Evolutionary conservation across 2,888 invertebrate species (phyloP).

Genomic region (Lottia gigantea): DNA sequence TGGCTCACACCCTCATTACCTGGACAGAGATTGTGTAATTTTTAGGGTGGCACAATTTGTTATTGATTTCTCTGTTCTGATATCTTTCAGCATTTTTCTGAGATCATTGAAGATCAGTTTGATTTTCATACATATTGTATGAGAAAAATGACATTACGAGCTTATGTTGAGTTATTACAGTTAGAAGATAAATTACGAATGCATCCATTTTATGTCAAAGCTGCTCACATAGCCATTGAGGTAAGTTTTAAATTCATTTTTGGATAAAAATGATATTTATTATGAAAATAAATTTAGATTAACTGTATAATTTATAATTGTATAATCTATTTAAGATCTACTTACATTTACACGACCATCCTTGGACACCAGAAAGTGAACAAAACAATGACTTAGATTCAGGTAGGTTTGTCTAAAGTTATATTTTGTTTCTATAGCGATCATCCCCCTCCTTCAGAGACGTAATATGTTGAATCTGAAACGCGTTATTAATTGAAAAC

Average conservation of each 20-base stretch:
- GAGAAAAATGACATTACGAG: constrained; percentile 98
- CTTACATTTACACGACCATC: constrained; percentile 73
- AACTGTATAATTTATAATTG: neutral
- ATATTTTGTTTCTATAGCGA: too few species aligned
- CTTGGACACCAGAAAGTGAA: constrained; percentile 79
- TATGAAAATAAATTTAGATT: too few species aligned
- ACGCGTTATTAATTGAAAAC: too few species aligned
- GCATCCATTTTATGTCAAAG: constrained; percentile 96
- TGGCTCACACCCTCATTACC: too few species aligned
- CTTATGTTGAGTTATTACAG: constrained; percentile 93
- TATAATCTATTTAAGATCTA: constrained; percentile 79
- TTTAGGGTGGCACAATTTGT: too few species aligned
- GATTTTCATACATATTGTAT: constrained; percentile 99
- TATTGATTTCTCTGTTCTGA: too few species aligned
- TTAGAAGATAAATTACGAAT: constrained; percentile 92
- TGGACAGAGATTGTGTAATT: too few species aligned
- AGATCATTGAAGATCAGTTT: constrained; percentile 99
- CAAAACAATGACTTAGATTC: constrained; percentile 87
- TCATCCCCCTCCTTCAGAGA: too few species aligned
- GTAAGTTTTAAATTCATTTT: constrained; percentile 47
- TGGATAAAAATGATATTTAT: too few species aligned
- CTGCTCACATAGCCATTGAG: constrained; percentile 76
- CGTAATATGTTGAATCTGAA: too few species aligned
- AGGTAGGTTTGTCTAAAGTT: constrained; percentile 75
- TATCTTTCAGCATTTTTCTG: constrained; percentile 94